phyloP scores from a whole-genome alignment of 2,888 invertebrate species.

The Pasiphila rectangulata region DNA sequence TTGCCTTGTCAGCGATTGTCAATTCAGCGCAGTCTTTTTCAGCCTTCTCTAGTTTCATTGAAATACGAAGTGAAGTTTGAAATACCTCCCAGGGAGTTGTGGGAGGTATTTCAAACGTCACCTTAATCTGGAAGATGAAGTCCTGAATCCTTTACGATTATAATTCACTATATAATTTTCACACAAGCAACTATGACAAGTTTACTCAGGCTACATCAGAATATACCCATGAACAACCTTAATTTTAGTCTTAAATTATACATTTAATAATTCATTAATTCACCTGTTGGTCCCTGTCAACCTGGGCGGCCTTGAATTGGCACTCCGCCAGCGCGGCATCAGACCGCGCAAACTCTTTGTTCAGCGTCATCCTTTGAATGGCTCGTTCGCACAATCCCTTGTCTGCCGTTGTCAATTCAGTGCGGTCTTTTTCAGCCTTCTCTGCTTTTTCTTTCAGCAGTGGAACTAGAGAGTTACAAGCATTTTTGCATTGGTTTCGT shows the following conservation, averaged over 20 bases:
- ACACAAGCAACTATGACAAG: too few relatives aligned
- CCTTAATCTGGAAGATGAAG: too few relatives aligned
- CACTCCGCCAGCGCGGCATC: constrained; percentile 51
- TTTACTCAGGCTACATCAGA: too few relatives aligned
- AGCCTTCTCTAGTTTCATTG: constrained; percentile 35
- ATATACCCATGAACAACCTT: too few relatives aligned
- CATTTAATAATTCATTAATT: not conserved
- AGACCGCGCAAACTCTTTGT: constrained; percentile 45
- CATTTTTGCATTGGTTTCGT: constrained; percentile 47
- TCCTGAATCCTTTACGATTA: too few relatives aligned
- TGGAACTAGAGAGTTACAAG: constrained; percentile 38
- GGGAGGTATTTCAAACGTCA: too few relatives aligned
- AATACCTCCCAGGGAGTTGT: too few relatives aligned
- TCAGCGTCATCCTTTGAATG: constrained; percentile 42
- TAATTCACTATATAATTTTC: too few relatives aligned
- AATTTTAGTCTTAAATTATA: too few relatives aligned
- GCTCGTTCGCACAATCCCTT: constrained; percentile 50
- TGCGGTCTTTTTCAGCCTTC: constrained; percentile 42
- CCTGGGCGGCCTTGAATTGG: constrained; percentile 51
- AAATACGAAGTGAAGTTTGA: too few relatives aligned
- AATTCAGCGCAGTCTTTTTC: constrained; percentile 44
- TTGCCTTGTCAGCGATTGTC: constrained; percentile 44
- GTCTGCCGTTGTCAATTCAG: constrained; percentile 42
- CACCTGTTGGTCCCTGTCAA: constrained; percentile 62
- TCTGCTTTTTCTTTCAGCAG: constrained; percentile 40